Evolutionary conservation across 2,797 vertebrate genomes (phyloP).

Genomic region (Trichosurus vulpecula): DNA sequence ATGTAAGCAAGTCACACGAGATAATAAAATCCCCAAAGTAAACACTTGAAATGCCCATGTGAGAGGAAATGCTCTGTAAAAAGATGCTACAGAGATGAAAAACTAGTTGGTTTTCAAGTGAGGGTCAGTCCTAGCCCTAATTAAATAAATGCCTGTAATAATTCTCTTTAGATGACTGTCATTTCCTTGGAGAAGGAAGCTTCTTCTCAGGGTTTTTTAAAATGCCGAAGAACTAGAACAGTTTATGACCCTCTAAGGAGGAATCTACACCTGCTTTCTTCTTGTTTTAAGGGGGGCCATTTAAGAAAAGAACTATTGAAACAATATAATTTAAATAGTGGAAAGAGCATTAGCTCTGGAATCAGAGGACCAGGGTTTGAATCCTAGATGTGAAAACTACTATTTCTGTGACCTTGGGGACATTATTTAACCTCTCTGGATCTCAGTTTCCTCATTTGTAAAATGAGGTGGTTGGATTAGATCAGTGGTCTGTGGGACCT

Average conservation of each 20-base stretch:
- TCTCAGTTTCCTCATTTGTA: not conserved
- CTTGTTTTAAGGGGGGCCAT: not conserved
- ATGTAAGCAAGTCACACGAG: not conserved
- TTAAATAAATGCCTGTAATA: not conserved
- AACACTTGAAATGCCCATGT: not conserved
- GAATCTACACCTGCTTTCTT: not conserved
- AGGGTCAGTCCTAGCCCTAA: not conserved
- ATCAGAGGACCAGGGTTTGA: not conserved
- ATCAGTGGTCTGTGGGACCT: not conserved
- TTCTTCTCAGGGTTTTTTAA: not conserved
- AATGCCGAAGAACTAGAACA: not conserved
- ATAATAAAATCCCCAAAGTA: not conserved
- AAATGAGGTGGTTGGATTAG: not conserved
- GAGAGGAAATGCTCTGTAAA: not conserved
- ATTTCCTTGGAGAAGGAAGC: not conserved
- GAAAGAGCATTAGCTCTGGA: not conserved
- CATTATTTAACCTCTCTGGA: not conserved
- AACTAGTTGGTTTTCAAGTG: not conserved
- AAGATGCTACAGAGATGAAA: not conserved
- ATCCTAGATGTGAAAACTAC: not conserved
- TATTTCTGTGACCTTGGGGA: not conserved
- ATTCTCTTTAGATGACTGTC: not conserved
- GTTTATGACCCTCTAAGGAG: not conserved
- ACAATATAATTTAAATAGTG: not conserved
- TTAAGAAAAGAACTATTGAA: not conserved